Evolutionary conservation across 2,888 invertebrate species (phyloP), one percentile per base, ranked within the genome.

Genomic region (Drosophila recens): DNA sequence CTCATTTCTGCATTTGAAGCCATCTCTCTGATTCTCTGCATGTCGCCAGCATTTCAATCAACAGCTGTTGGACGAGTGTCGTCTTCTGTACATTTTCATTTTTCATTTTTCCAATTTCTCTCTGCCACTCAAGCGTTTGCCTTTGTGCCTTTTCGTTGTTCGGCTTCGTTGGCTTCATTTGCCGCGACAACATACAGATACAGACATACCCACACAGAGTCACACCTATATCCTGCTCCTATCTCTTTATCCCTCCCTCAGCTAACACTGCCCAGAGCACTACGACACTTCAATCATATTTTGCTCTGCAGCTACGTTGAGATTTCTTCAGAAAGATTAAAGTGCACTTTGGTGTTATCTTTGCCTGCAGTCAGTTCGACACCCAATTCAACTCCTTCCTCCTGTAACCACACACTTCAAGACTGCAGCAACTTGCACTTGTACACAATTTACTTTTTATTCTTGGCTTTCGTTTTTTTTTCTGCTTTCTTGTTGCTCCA

Each of bases 311-410:
- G 71, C 78, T 56, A 62, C 53, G 84, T 67, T 52, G 87, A 89
- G 86, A 87, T 87, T 87, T 89, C 77, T 79, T 87, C 77, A 77
- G 72, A 87, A 72, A 89, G 86, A 87, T 87, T 90, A 87, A 90
- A 87, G 90, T 90, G 90, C 86, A 90, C 90, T 90, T 87, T 75
- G 79, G 68, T 87, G 90, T 87, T 89, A 87, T 87, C 90, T 89
- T 72, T 70, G 64, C 75, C 61, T 65, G 67, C 80, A 88, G 86
- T 88, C 82, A 71, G 70, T 72, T 88, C 80, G 67, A 75, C 80
- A 75, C 82, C 66, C 74, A 72, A 77, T 81, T 76, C 66, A 56
- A 46, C 27, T 40, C 51, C 46, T 15, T 0, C 27, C 20, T n/a
- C 17, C 27, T 34, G 36, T 58, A 63, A 57, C 58, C 43, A 38